These are phyloP conservation scores for Eudasyphora cyanicolor DNA, from an alignment of 2,888 invertebrate species.

Conservation along the genomic window DNA sequence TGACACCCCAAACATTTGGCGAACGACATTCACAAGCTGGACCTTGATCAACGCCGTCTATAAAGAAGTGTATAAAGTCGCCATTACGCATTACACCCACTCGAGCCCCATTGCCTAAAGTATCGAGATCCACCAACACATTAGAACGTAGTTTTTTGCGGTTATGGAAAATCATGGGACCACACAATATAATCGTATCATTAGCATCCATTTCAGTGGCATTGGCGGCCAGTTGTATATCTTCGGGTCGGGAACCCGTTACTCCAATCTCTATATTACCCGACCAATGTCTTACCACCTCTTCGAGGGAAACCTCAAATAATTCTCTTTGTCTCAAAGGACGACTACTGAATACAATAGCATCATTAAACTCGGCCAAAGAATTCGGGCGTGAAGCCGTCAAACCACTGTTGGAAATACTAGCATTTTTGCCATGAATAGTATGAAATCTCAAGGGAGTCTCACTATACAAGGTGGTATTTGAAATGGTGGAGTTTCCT, in stretches of 20 bases:
- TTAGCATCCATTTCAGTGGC: slow-evolving; percentile 95
- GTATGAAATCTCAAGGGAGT: slow-evolving; percentile 89
- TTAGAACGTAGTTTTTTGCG: slow-evolving; percentile 90
- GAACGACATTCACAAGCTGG: slow-evolving; percentile 90
- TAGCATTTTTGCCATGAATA: slow-evolving; percentile 91
- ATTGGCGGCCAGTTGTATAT: slow-evolving; percentile 92
- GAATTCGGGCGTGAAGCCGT: slow-evolving; percentile 93
- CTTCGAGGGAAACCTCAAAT: slow-evolving; percentile 94
- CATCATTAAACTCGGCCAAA: slow-evolving; percentile 95
- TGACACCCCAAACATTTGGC: slow-evolving; percentile 93
- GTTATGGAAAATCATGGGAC: slow-evolving; percentile 94
- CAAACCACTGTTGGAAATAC: slow-evolving; percentile 90
- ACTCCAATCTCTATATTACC: slow-evolving; percentile 95
- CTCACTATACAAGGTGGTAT: slow-evolving; percentile 85
- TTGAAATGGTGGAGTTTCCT: slow-evolving; percentile 88
- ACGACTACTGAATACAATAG: slow-evolving; percentile 94
- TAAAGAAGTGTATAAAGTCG: slow-evolving; percentile 92
- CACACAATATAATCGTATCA: slow-evolving; percentile 96
- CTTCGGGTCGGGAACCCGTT: slow-evolving; percentile 93
- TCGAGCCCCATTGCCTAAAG: slow-evolving; percentile 87
- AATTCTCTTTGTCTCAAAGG: slow-evolving; percentile 93
- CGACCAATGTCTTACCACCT: slow-evolving; percentile 95
- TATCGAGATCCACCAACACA: slow-evolving; percentile 92
- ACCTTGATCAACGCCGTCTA: slow-evolving; percentile 93
- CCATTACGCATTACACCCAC: slow-evolving; percentile 94